These are phyloP conservation scores for Enteromius fasciolatus DNA, from an alignment of 2,797 vertebrate genomes.

Conservation along the genomic window DNA sequence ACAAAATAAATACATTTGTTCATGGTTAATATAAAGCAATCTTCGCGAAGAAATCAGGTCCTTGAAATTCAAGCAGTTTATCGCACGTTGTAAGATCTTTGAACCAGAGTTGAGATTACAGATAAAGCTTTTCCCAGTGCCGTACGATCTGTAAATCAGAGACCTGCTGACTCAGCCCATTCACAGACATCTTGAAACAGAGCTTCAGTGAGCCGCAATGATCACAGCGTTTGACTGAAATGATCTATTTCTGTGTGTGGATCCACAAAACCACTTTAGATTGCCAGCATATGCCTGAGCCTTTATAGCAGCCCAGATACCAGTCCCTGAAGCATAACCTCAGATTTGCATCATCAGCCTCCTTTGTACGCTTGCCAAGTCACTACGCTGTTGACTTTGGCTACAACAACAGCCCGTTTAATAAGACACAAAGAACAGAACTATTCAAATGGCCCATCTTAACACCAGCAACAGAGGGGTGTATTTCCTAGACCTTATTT, in stretches of 20 bases:
- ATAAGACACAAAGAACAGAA: slow-evolving; percentile 44
- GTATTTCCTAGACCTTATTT: not conserved
- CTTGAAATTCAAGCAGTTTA: slow-evolving; percentile 22
- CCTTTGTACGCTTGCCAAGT: slow-evolving; percentile 60
- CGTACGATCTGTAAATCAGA: slow-evolving; percentile 16
- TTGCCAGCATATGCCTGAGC: slow-evolving; percentile 55
- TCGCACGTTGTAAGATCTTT: not conserved
- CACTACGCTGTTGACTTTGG: slow-evolving; percentile 63
- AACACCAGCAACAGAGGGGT: not conserved
- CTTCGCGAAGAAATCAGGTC: not conserved
- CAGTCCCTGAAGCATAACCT: slow-evolving; percentile 58
- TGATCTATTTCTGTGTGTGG: slow-evolving; percentile 21
- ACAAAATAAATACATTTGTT: not conserved
- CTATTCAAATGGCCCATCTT: not conserved
- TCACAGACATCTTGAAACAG: not conserved
- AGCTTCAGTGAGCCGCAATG: not conserved
- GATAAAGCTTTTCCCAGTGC: slow-evolving; percentile 11
- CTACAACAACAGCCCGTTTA: slow-evolving; percentile 55
- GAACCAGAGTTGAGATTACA: slow-evolving; percentile 2
- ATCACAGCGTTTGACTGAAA: slow-evolving; percentile 3
- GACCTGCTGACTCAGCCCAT: not conserved
- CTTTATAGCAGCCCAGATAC: slow-evolving; percentile 46
- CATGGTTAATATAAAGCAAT: not conserved
- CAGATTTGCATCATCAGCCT: slow-evolving; percentile 52
- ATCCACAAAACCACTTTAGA: slow-evolving; percentile 51